These are phyloP conservation scores for Australoheros facetus DNA, from an alignment of 2,797 vertebrate genomes.

Conservation along the genomic window DNA sequence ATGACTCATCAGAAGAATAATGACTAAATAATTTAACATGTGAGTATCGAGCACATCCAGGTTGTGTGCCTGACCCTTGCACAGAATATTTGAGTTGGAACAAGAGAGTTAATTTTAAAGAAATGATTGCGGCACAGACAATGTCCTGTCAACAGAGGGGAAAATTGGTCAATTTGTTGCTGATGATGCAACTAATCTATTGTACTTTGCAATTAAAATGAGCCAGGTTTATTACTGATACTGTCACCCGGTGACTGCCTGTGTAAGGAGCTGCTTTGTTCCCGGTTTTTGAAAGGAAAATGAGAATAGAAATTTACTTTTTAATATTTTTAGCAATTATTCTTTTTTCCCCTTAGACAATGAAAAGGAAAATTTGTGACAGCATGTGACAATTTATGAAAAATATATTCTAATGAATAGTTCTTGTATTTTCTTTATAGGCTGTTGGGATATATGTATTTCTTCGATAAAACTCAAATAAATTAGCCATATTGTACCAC, in stretches of 20 bases:
- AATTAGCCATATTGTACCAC: not conserved
- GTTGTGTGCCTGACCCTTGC: conserved; percentile 30
- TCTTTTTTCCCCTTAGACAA: not conserved
- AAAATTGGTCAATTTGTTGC: conserved; percentile 68
- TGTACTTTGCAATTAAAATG: conserved; percentile 70
- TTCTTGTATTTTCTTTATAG: not conserved
- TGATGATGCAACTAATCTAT: conserved; percentile 53
- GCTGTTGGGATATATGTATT: not conserved
- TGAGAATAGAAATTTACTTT: conserved; percentile 15
- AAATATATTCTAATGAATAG: not conserved
- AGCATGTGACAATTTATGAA: not conserved
- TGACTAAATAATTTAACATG: conserved; percentile 39
- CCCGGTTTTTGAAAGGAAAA: conserved; percentile 18
- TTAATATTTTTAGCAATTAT: conserved; percentile 22
- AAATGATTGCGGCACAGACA: conserved; percentile 55
- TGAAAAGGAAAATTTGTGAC: not conserved
- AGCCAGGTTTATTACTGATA: conserved; percentile 49
- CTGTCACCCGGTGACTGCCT: conserved; percentile 18
- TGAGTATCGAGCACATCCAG: conserved; percentile 29
- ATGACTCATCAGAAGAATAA: conserved; percentile 7
- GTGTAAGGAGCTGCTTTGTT: conserved; percentile 28
- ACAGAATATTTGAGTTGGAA: conserved; percentile 37
- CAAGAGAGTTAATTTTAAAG: conserved; percentile 52
- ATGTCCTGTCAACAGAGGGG: conserved; percentile 54
- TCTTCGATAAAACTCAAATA: not conserved